Evolutionary conservation across 2,797 vertebrate genomes (phyloP).

Genomic region (Hippoglossus hippoglossus): DNA sequence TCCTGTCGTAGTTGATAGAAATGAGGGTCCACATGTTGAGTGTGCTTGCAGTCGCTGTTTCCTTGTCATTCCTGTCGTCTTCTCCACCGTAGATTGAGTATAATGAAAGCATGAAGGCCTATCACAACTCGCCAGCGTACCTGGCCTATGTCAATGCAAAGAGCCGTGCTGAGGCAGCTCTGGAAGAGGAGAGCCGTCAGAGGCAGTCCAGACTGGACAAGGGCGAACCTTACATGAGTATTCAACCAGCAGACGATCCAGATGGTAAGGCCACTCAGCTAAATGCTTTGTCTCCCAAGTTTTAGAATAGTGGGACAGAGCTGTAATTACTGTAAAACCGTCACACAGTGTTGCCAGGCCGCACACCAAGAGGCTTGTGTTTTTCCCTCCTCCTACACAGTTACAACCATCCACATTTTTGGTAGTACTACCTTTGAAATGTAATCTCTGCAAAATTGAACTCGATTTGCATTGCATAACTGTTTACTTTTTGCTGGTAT

Average conservation of each 20-base stretch:
- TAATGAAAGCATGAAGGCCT: slow-evolving; percentile 99
- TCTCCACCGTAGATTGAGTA: slow-evolving; percentile 91
- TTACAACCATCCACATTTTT: slow-evolving; percentile 44
- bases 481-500: slow-evolving; percentile 53
- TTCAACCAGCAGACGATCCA: slow-evolving; percentile 96
- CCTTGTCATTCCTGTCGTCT: slow-evolving; percentile 69
- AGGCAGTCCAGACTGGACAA: slow-evolving; percentile 97
- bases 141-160: slow-evolving; percentile 97
- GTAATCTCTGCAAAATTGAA: slow-evolving; percentile 32
- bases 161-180: slow-evolving; percentile 94
- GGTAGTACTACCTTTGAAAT: slow-evolving; percentile 34
- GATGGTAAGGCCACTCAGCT: slow-evolving; percentile 85
- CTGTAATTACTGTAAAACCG: slow-evolving; percentile 66
- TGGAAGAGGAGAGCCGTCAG: slow-evolving; percentile 96
- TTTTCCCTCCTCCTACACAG: slow-evolving; percentile 32
- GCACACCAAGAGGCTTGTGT: slow-evolving; percentile 36
- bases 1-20: slow-evolving; percentile 46
- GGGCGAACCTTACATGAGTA: slow-evolving; percentile 97
- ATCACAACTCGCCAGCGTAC: slow-evolving; percentile 98
- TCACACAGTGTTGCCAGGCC: slow-evolving; percentile 55
- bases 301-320: slow-evolving; percentile 51
- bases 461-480: slow-evolving; percentile 37
- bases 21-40: slow-evolving; percentile 45
- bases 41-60: slow-evolving; percentile 50
- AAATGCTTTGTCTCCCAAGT: slow-evolving; percentile 55